phyloP scores from a whole-genome alignment of 2,113 vertebrate species.

The Rhea americana region DNA sequence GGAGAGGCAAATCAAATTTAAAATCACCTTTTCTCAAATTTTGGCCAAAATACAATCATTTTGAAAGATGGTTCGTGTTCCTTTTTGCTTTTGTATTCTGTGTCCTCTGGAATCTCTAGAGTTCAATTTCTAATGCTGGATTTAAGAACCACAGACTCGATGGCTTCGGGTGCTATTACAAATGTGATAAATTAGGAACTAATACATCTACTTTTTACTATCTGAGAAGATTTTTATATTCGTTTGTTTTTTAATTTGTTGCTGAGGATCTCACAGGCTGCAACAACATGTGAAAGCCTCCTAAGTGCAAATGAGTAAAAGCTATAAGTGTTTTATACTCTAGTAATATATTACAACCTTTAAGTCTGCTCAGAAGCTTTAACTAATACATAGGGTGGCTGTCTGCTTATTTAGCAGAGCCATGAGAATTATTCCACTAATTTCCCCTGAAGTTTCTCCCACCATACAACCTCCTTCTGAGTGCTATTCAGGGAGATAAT shows the following conservation, averaged over 20 bases:
- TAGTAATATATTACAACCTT: background rate
- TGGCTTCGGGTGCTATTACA: accelerated
- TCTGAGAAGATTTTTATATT: background rate
- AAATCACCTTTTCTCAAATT: background rate
- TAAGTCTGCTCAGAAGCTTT: background rate
- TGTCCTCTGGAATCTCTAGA: background rate
- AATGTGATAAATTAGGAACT: background rate
- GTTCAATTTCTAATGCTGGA: background rate
- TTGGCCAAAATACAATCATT: background rate
- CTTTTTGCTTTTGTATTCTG: background rate
- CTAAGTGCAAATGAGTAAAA: background rate
- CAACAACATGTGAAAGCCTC: background rate
- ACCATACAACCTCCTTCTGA: background rate
- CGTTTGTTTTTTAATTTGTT: background rate
- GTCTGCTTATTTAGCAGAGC: background rate
- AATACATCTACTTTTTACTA: background rate
- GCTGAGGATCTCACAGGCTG: background rate
- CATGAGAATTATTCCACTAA: background rate
- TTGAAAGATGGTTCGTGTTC: background rate
- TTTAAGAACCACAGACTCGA: background rate
- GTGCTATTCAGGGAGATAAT: background rate
- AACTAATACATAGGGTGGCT: background rate
- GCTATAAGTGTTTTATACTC: background rate
- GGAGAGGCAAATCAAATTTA: background rate
- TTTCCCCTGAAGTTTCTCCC: background rate